Base-by-base conservation (phyloP, 2,888 invertebrate genomes). In the Ochropacha duplaris region DNA sequence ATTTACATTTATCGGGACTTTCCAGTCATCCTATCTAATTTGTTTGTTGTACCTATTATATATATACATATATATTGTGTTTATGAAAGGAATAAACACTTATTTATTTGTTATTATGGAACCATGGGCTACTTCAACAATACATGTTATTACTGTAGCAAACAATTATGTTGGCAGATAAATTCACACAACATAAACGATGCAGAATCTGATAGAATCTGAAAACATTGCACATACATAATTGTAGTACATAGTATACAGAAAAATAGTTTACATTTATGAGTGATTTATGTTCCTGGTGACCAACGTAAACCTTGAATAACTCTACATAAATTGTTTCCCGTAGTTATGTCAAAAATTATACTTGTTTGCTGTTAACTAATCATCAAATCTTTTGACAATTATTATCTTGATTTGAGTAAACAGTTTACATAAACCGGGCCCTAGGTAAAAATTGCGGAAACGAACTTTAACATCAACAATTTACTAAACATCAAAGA, bases 131-230 rank as follows among this genome's bases (percentile, higher is more conserved):
- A 16, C 14, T 50, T 3, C 9, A 50, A 26, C n/a, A 50, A 28
- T 50, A 36, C 16, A 39, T 5, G n/a, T 39, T 34, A 44, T 9
- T 11, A 11, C 50, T n/a, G n/a, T 4, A 3, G 14, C 28, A 50
- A 50, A 50, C 50, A 28, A 8, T 50, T 50, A 28, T 50, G 50
- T 50, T n/a, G n/a, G 22, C 50, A 24, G 9, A 28, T 28, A 50
- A 50, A 26, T 50, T 50, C 16, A 28, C 50, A 50, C 50, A 12
- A 22, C 12, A 11, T 19, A n/a, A 3, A 16, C 19, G 19, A 12
- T 22, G 16, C 16, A 24, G 14, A 26, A 28, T 24, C n/a, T 16
- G n/a, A 50, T 16, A 22, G 50, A 22, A 50, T 19, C n/a, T 19
- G n/a, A 44, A 44, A 44, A 44, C 44, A 44, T 44, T 39, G 16